Conservation (phyloP, 2,888 invertebrate genomes). For the Eupithecia centaureata region DNA sequence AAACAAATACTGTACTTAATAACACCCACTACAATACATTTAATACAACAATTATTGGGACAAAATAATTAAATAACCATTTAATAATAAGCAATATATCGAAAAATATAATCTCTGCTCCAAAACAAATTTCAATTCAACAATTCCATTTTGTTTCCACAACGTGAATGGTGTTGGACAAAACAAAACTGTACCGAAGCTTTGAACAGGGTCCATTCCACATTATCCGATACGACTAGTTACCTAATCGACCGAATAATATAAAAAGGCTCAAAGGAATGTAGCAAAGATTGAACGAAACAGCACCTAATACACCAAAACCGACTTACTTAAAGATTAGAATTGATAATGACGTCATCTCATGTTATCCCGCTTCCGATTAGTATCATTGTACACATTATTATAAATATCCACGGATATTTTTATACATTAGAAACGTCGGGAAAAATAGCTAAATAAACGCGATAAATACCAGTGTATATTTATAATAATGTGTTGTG, state of each 20-base stretch:
- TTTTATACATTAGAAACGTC: too few species aligned
- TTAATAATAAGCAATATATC: constrained; percentile 69
- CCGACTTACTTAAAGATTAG: constrained; percentile 16
- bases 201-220: constrained; percentile 49
- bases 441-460: too few species aligned
- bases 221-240: constrained; percentile 4
- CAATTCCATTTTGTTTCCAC: constrained; percentile 69
- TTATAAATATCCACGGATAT: too few species aligned
- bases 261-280: constrained; percentile 60
- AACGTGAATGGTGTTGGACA: constrained; percentile 32
- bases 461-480: too few species aligned
- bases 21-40: constrained; percentile 58
- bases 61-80: constrained; percentile 55
- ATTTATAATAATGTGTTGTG: too few species aligned
- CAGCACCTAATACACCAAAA: constrained; percentile 66
- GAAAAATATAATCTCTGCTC: constrained; percentile 80
- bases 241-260: not conserved
- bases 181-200: constrained; percentile 60
- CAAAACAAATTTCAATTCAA: constrained; percentile 76
- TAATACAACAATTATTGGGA: constrained; percentile 70
- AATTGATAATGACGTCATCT: not conserved
- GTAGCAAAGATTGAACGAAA: constrained; percentile 61
- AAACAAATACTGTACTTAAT: constrained; percentile 71
- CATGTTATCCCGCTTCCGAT: too few species aligned
- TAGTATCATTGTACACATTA: too few species aligned